Percentiles rank a stretch among this genome's conserved stretches.
Evolutionary conservation across 2,797 vertebrate genomes (phyloP).

Genomic region (Monodelphis domestica): DNA sequence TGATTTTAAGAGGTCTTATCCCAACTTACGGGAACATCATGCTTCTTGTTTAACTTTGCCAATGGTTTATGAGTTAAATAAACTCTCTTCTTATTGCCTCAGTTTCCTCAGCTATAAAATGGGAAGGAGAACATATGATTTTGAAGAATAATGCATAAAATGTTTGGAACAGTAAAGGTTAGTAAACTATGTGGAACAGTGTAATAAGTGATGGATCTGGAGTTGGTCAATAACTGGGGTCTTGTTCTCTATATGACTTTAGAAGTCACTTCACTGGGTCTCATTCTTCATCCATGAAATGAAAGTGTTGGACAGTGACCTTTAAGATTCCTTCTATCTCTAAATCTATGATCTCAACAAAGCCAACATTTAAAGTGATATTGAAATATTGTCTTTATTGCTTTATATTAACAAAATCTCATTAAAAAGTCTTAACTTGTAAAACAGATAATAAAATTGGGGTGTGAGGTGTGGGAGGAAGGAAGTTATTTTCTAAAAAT

Average conservation of each 20-base stretch:
- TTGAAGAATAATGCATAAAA: not conserved
- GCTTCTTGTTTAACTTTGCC: not conserved
- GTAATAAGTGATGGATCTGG: not conserved
- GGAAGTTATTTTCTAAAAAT: not conserved
- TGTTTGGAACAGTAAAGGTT: not conserved
- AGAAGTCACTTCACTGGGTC: not conserved
- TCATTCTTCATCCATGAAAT: not conserved
- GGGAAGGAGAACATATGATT: not conserved
- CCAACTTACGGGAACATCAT: not conserved
- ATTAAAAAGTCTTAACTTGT: not conserved
- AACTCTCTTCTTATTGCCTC: not conserved
- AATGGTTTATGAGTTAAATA: not conserved
- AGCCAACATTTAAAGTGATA: not conserved
- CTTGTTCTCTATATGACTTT: not conserved
- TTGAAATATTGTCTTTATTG: not conserved
- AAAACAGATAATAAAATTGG: not conserved
- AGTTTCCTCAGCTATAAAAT: not conserved
- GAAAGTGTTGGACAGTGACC: not conserved
- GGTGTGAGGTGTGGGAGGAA: not conserved
- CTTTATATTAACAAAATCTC: not conserved
- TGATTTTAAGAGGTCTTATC: not conserved
- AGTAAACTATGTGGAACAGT: not conserved
- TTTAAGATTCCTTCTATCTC: too few species aligned
- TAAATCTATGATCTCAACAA: not conserved
- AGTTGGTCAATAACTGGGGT: not conserved